Evolutionary conservation across 2,797 vertebrate species (phyloP).

Genomic region (Pseudochirops corinnae): DNA sequence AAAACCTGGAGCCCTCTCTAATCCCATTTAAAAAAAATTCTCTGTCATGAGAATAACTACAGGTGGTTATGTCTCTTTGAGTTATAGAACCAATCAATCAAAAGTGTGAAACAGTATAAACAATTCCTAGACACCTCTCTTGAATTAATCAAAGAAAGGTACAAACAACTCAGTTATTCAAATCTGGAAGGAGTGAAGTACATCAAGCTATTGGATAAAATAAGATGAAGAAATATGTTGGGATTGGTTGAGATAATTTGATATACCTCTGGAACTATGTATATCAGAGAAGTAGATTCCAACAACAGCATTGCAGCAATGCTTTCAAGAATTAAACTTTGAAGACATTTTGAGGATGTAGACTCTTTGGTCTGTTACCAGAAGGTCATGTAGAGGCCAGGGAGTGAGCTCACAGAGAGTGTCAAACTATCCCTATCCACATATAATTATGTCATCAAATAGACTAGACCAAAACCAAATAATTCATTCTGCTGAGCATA

Average conservation of each 20-base stretch:
- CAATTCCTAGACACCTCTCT: not conserved
- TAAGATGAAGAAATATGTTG: not conserved
- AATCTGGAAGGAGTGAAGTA: not conserved
- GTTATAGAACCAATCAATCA: not conserved
- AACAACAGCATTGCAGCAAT: not conserved
- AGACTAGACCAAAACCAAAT: not conserved
- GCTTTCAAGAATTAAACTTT: not conserved
- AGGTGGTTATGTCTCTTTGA: not conserved
- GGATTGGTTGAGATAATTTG: not conserved
- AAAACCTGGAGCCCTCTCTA: not conserved
- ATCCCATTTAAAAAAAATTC: not conserved
- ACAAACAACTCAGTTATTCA: not conserved
- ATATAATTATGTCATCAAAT: not conserved
- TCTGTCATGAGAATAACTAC: not conserved
- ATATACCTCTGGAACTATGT: not conserved
- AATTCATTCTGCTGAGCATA: not conserved
- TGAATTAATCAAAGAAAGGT: not conserved
- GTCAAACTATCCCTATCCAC: not conserved
- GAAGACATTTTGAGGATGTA: not conserved
- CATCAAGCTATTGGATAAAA: not conserved
- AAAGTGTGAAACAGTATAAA: not conserved
- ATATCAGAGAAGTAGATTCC: not conserved
- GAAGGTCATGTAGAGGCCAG: not conserved
- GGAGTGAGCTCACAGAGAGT: not conserved
- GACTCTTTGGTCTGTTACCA: not conserved